These are phyloP conservation scores for Columba guinea DNA, from an alignment of 2,797 vertebrate genomes.

Conservation along the genomic window DNA sequence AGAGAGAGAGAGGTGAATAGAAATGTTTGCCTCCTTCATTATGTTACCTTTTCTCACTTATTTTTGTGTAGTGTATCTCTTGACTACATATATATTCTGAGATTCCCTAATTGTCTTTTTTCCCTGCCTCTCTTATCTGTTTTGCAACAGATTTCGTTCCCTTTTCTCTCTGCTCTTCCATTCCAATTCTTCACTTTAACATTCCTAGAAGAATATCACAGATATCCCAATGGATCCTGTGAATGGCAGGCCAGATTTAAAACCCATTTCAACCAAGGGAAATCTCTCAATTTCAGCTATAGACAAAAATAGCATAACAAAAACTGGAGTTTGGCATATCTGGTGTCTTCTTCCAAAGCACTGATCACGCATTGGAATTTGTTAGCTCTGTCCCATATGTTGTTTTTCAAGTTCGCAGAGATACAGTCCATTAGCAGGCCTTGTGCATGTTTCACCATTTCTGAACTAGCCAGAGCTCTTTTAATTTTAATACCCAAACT, in stretches of 20 bases:
- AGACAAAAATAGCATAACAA: not conserved
- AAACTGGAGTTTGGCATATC: not conserved
- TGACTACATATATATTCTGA: not conserved
- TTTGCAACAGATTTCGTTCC: not conserved
- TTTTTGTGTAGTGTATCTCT: not conserved
- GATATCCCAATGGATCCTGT: not conserved
- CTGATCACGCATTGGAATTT: not conserved
- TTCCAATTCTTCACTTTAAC: not conserved
- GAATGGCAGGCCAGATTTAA: not conserved
- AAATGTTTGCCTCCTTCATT: not conserved
- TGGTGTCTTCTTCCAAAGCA: not conserved
- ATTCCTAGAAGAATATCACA: not conserved
- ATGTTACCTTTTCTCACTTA: not conserved
- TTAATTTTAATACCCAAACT: not conserved
- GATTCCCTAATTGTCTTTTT: not conserved
- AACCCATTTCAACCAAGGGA: not conserved
- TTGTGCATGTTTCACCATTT: not conserved
- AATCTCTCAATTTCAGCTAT: not conserved
- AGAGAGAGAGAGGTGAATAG: not conserved
- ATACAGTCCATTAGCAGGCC: not conserved
- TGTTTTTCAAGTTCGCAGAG: not conserved
- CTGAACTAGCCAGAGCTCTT: not conserved
- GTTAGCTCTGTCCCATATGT: not conserved
- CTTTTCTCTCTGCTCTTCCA: not conserved
- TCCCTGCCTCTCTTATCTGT: fast-evolving